Conservation (phyloP, 2,797 vertebrate species). For the Nannoperca obscura region DNA sequence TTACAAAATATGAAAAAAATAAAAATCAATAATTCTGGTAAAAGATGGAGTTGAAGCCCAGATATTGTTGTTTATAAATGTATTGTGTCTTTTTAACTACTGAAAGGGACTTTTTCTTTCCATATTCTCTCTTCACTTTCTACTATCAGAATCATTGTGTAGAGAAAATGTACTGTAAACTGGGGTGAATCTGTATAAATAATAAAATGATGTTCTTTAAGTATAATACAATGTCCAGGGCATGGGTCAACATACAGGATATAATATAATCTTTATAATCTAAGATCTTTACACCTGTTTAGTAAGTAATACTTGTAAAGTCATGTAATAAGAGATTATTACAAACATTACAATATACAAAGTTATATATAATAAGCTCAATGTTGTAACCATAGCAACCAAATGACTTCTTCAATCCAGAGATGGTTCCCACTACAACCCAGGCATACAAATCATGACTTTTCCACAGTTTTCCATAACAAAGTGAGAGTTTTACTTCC, state of each 20-base stretch:
- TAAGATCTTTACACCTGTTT: not conserved
- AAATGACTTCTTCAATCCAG: constrained; percentile 24
- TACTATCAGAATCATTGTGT: not conserved
- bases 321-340: not conserved
- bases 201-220: not conserved
- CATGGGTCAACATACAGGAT: not conserved
- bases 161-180: not conserved
- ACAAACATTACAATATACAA: not conserved
- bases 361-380: not conserved
- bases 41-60: not conserved
- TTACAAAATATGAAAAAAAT: not conserved
- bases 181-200: not conserved
- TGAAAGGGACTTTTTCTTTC: not conserved
- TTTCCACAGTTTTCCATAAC: constrained; percentile 10
- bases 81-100: not conserved
- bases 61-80: not conserved
- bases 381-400: constrained; percentile 33
- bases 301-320: not conserved
- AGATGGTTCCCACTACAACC: constrained; percentile 26
- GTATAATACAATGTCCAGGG: not conserved
- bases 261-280: not conserved
- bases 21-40: not conserved
- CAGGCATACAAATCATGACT: constrained; percentile 24
- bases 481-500: constrained; percentile 25
- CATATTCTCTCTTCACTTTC: not conserved